phyloP scores from a whole-genome alignment of 2,113 vertebrate genomes.

The Pygoscelis adeliae region DNA sequence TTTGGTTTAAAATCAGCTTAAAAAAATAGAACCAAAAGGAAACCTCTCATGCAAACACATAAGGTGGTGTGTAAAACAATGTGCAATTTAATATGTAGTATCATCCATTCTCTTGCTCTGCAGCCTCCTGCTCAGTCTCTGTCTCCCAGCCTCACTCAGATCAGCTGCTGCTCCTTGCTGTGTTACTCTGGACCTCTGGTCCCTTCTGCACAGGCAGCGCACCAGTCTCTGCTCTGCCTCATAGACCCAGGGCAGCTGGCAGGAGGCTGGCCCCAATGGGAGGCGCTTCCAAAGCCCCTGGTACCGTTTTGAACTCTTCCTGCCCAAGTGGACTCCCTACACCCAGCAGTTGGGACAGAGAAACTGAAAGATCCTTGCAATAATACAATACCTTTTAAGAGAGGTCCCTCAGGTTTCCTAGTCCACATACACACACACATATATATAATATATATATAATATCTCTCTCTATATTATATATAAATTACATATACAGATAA shows the following conservation, averaged over 20 bases:
- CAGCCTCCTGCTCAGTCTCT: constrained; percentile 31
- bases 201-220: background rate
- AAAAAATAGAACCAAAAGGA: constrained; percentile 81
- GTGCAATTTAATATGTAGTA: constrained; percentile 89
- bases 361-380: constrained; percentile 71
- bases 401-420: constrained; percentile 77
- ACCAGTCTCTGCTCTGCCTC: background rate
- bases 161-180: constrained; percentile 40
- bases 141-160: constrained; percentile 62
- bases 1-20: constrained; percentile 83
- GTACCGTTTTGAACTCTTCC: constrained; percentile 73
- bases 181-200: background rate
- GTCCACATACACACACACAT: constrained; percentile 65
- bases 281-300: constrained; percentile 9
- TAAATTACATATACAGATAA: constrained; percentile 84
- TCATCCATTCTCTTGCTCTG: constrained; percentile 78
- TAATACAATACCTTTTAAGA: constrained; percentile 64
- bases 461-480: constrained; percentile 80
- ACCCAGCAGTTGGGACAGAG: background rate
- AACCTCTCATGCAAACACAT: constrained; percentile 83
- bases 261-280: constrained; percentile 14
- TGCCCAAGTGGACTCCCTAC: constrained; percentile 48
- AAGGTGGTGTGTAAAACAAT: constrained; percentile 89
- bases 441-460: constrained; percentile 83
- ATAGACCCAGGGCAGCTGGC: background rate